Evolutionary conservation across 2,888 invertebrate species (phyloP).

Genomic region (Caenorhabditis sp.): DNA sequence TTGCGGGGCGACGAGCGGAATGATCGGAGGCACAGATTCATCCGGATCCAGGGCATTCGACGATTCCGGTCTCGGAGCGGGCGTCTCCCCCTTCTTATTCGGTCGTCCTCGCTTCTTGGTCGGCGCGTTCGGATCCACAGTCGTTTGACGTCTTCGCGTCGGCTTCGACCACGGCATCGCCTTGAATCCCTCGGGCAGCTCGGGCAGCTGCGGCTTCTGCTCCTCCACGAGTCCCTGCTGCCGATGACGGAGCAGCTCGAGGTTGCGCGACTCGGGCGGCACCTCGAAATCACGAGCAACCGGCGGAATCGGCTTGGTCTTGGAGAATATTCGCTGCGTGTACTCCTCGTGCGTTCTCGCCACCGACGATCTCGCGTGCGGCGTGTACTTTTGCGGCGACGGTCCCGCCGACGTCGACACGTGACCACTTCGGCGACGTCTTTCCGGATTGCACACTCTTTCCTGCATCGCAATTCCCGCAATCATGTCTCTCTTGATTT

Average conservation of each 20-base stretch:
- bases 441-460: constrained; percentile 15
- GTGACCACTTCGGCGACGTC: constrained; percentile 10
- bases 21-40: too few species aligned
- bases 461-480: constrained; percentile 40
- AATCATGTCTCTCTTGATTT: constrained; percentile 39
- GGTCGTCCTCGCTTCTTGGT: constrained; percentile 24
- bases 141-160: constrained; percentile 1
- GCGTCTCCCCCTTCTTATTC: not conserved
- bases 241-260: too few species aligned
- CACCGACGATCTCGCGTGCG: not conserved
- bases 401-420: not conserved
- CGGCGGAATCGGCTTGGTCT: not conserved
- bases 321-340: constrained; percentile 8
- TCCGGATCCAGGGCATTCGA: too few species aligned
- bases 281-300: not conserved
- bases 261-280: too few species aligned
- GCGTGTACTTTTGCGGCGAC: not conserved
- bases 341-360: not conserved
- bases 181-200: constrained; percentile 19
- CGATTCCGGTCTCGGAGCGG: not conserved
- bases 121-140: constrained; percentile 2
- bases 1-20: too few species aligned
- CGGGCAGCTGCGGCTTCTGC: constrained; percentile 11
- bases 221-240: too few species aligned
- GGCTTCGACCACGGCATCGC: constrained; percentile 29